Percentiles rank a stretch among this genome's conserved stretches.
Evolutionary conservation across 2,113 vertebrate species (phyloP).

Genomic region (Bos javanicus): DNA sequence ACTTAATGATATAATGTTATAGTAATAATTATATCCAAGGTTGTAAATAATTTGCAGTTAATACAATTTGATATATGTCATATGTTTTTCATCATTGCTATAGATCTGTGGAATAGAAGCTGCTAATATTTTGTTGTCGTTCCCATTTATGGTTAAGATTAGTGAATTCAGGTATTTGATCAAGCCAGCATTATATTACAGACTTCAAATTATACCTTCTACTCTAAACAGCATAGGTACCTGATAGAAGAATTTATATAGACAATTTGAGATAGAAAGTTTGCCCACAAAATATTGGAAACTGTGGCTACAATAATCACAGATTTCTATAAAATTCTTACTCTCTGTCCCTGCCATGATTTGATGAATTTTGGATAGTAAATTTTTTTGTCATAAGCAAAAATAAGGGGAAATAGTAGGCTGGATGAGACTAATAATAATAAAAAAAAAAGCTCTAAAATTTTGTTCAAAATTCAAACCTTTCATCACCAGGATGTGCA

Average conservation of each 20-base stretch:
- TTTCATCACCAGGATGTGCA: not conserved
- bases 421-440: not conserved
- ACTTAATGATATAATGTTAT: not conserved
- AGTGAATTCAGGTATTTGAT: not conserved
- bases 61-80: not conserved
- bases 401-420: not conserved
- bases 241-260: not conserved
- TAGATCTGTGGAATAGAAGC: not conserved
- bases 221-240: not conserved
- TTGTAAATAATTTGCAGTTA: not conserved
- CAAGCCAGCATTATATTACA: not conserved
- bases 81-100: not conserved
- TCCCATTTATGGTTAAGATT: not conserved
- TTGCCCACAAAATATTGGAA: not conserved
- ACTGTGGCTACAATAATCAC: not conserved
- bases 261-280: not conserved
- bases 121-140: not conserved
- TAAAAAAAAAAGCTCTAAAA: not conserved
- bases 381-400: not conserved
- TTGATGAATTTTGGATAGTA: not conserved
- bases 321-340: not conserved
- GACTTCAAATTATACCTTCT: not conserved
- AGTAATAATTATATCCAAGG: not conserved
- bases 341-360: not conserved
- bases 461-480: not conserved